A percentile compares a stretch with the other conserved stretches of the same genome.
These are phyloP conservation scores for Tretioscincus oriximinensis DNA, from an alignment of 2,113 vertebrate species.

Conservation along the genomic window DNA sequence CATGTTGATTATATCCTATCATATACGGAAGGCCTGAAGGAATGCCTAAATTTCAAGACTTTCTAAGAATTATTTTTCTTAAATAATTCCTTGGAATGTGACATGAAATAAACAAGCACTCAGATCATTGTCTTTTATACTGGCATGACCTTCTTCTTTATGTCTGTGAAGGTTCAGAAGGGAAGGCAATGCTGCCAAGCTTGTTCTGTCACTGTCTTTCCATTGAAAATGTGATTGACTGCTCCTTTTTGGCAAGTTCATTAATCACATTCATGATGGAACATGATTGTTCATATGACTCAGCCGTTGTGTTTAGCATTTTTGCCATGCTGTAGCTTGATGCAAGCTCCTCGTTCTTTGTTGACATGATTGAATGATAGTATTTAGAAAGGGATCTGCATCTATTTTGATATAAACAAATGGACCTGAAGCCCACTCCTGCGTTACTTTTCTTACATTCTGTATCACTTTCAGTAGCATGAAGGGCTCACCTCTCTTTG, in stretches of 20 bases:
- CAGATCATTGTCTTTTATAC: neutral
- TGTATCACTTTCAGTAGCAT: neutral
- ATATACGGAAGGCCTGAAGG: neutral
- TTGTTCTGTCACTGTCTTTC: slow-evolving; percentile 44
- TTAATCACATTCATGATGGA: slow-evolving; percentile 26
- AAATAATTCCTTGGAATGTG: neutral
- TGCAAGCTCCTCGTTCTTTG: neutral
- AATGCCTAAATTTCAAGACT: too few relatives aligned
- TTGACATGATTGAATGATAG: neutral
- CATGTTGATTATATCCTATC: too few relatives aligned
- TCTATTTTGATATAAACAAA: neutral
- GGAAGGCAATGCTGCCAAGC: neutral
- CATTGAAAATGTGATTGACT: slow-evolving; percentile 44
- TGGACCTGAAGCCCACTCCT: neutral
- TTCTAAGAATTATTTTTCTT: neutral
- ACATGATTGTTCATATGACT: slow-evolving; percentile 41
- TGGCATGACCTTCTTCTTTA: neutral
- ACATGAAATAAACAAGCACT: neutral
- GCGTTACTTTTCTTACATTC: neutral
- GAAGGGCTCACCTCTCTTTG: neutral
- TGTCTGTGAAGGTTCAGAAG: neutral
- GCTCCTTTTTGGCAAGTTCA: slow-evolving; percentile 47
- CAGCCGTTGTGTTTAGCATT: slow-evolving; percentile 1
- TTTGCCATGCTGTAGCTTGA: slow-evolving; percentile 11
- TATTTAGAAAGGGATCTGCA: slow-evolving; percentile 21